Base-by-base conservation (phyloP, 2,113 vertebrate genomes). In the Hypanus sabinus region DNA sequence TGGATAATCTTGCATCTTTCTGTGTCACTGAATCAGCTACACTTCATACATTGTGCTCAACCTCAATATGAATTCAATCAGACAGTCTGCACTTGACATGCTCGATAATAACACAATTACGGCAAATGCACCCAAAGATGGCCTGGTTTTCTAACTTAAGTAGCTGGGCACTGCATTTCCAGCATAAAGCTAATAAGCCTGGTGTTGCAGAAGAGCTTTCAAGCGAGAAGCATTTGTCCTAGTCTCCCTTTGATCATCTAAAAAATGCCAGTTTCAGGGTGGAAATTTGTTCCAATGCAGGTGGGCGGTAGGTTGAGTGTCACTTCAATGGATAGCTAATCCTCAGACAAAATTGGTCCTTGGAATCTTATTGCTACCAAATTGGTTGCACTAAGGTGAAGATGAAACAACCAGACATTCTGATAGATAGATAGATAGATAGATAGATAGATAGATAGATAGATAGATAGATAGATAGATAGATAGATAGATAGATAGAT, bases 1-100 rank as follows among this genome's bases (percentile, higher is more conserved):
- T 92, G 88, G 65, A 27, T 70, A 92, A 71, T 92, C 18, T 60
- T 88, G 8, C 33, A 92, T n/a, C n/a, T 27, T n/a, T 71, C 30
- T 88, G 88, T 70, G 62, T 70, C 7, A 0, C 16, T 70, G 88
- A 71, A 70, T 68, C 88, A 71, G 4, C 36, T 62, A 71, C n/a
- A 36, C 70, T 70, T 5, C 88, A 92, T 92, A 70, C 60, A 92
- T 22, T 38, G 65, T 16, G n/a, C 22, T 36, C 30, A 38, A 36
- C 36, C 36, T 68, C 88, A 70, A 22, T 92, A 92, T 9, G 18
- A 92, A 92, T 71, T 92, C 38, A 92, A 92, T 92, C 65, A 92
- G 36, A 36, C 36, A 9, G 33, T 33, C 68, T 71, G 90, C 27
- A 71, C 68, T 92, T 71, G 68, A 71, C 68, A 92, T 92, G 24